phyloP scores from a whole-genome alignment of 2,888 invertebrate genomes.

The Drosophila lacicola region DNA sequence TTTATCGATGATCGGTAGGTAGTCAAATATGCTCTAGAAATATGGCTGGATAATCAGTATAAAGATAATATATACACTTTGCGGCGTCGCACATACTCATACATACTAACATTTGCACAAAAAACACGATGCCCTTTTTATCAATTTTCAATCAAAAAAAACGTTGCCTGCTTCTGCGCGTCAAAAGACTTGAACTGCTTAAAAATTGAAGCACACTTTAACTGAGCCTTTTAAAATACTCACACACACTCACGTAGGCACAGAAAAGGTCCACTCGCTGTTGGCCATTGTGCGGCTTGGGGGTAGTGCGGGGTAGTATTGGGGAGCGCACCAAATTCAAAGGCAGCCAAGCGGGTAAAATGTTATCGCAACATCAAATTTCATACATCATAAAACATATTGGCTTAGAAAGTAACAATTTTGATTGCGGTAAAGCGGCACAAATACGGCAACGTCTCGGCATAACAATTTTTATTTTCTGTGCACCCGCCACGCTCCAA shows the following conservation, averaged over 20 bases:
- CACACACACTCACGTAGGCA: not conserved
- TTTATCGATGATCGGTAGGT: no score
- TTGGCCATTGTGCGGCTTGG: conserved; percentile 22
- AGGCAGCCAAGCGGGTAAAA: conserved; percentile 75
- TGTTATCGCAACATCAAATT: conserved; percentile 83
- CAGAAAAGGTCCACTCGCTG: conserved; percentile 30
- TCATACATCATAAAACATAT: conserved; percentile 83
- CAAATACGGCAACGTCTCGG: conserved; percentile 47
- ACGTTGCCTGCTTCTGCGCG: conserved; percentile 28
- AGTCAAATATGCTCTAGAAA: no score
- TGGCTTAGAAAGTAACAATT: conserved; percentile 82
- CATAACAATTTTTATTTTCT: conserved; percentile 55
- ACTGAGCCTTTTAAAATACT: conserved; percentile 22
- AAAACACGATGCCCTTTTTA: not conserved
- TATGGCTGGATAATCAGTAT: no score
- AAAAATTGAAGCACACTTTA: conserved; percentile 46
- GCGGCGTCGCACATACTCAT: no score
- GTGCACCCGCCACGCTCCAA: conserved; percentile 6
- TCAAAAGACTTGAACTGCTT: conserved; percentile 38
- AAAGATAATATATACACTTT: no score
- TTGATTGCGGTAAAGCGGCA: conserved; percentile 77
- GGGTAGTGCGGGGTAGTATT: not conserved
- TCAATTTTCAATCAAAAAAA: conserved; percentile 11
- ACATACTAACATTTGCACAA: not conserved
- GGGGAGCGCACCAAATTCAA: conserved; percentile 53